Evolutionary conservation across 2,888 invertebrate genomes (phyloP), one percentile per base, ranked within the genome.

Genomic region (Muscina levida): DNA sequence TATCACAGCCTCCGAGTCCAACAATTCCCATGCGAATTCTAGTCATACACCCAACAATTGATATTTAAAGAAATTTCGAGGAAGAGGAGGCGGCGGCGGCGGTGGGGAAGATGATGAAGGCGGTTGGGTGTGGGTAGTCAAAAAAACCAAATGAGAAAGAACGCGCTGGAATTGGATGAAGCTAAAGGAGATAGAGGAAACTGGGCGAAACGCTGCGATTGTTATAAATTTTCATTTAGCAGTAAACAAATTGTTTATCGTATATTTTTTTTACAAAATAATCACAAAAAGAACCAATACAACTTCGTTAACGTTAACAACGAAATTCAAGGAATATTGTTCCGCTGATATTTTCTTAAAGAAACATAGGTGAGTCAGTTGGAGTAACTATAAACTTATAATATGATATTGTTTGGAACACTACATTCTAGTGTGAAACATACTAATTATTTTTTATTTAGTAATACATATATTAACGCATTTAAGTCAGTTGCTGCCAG

Each of bases 91-190:
- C 71, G 80, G 79, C 59, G 80, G 74, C 22, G 56, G 75, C 65
- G 53, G 51, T 39, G 15, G 62, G 66, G n/a, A n/a, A 66, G 39
- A 72, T 67, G 62, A 76, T 71, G n/a, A n/a, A n/a, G 71, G 72
- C 62, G 42, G 83, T 78, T 77, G 84, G 82, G 72, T 82, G 77
- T 82, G 84, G 78, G 79, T 78, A 72, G 51, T 79, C 22, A 79
- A 78, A 22, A 82, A 74, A 77, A 51, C 79, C 59, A 71, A 72
- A 81, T 62, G 68, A 59, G 46, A 76, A 31, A 31, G 31, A 31
- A 31, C 15, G 76, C 72, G 8, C 31, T 31, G 31, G 3, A n/a
- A n/a, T n/a, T n/a, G 66, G 48, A 19, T 26, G 22, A 51, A 24
- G 51, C 53, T 62, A 31, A 56, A 72, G 72, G 10, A 42, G 26